phyloP scores from a whole-genome alignment of 1,140 invertebrate species.

The Zaprionus camerounensis region DNA sequence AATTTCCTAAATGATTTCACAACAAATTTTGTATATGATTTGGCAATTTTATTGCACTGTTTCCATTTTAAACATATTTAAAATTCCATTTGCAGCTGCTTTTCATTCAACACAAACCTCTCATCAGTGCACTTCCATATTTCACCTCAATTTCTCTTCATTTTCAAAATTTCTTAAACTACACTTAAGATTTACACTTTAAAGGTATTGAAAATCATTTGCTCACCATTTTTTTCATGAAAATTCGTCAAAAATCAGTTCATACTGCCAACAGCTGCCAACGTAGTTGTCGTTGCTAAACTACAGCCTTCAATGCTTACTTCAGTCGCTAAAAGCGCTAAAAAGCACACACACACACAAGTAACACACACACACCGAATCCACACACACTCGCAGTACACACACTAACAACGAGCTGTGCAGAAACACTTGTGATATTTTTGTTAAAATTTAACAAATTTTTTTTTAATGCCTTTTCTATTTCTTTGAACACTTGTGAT shows the following conservation, averaged over 20 bases:
- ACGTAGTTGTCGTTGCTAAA: constrained; percentile 40
- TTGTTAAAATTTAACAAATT: constrained; percentile 65
- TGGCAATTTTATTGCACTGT: too few relatives aligned
- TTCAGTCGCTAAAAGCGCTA: constrained; percentile 70
- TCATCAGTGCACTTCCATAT: rapidly evolving
- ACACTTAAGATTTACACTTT: constrained; percentile 53
- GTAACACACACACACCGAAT: constrained; percentile 38
- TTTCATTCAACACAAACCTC: too few relatives aligned
- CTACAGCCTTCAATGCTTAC: constrained; percentile 35
- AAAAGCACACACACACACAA: constrained; percentile 49
- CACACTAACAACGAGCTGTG: constrained; percentile 30
- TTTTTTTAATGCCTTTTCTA: constrained; percentile 31
- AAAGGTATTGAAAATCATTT: constrained; percentile 30
- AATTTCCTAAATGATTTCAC: background rate
- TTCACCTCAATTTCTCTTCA: background rate
- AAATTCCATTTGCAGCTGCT: background rate
- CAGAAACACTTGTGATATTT: constrained; percentile 49
- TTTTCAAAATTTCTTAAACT: constrained; percentile 11
- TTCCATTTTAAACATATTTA: too few relatives aligned
- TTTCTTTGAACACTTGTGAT: constrained; percentile 21
- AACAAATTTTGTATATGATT: background rate
- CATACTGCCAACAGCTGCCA: constrained; percentile 82
- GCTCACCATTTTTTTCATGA: constrained; percentile 80
- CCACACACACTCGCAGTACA: constrained; percentile 50
- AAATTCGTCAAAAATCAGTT: constrained; percentile 79